These are phyloP conservation scores for Saccostrea cuccullata DNA, from an alignment of 1,140 invertebrate genomes.

Conservation along the genomic window DNA sequence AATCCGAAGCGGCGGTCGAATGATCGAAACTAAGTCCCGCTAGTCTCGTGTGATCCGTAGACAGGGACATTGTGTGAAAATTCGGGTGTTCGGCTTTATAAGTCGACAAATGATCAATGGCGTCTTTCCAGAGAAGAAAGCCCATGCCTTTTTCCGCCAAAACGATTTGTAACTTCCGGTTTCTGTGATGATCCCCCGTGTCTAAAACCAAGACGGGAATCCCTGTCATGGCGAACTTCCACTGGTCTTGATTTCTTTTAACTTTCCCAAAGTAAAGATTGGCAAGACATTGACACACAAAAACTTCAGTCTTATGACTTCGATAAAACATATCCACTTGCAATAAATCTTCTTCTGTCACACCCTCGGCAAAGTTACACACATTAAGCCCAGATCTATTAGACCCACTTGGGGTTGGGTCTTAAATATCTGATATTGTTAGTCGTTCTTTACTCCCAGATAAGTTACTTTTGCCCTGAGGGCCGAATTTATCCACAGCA, in stretches of 20 bases:
- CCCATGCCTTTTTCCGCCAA: slow-evolving; percentile 90
- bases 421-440: slow-evolving; percentile 28
- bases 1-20: slow-evolving; percentile 85
- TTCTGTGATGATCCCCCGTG: slow-evolving; percentile 84
- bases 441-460: slow-evolving; percentile 7
- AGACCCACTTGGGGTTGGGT: slow-evolving; percentile 15
- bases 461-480: slow-evolving; percentile 25
- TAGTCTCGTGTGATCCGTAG: slow-evolving; percentile 82
- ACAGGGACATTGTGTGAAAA: slow-evolving; percentile 91
- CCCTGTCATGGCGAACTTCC: slow-evolving; percentile 88
- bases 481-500: slow-evolving; percentile 60
- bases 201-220: slow-evolving; percentile 90
- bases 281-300: slow-evolving; percentile 88
- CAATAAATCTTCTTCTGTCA: slow-evolving; percentile 85
- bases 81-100: slow-evolving; percentile 82
- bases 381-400: slow-evolving; percentile 5
- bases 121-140: slow-evolving; percentile 91
- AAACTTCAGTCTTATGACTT: slow-evolving; percentile 88
- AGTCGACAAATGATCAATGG: slow-evolving; percentile 84
- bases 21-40: slow-evolving; percentile 89
- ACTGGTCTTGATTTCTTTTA: slow-evolving; percentile 78
- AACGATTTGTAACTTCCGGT: slow-evolving; percentile 87
- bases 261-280: slow-evolving; percentile 84
- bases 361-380: slow-evolving; percentile 62
- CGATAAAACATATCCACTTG: slow-evolving; percentile 90